A percentile compares a stretch with the other conserved stretches of the same genome.
Conservation (phyloP, 2,797 vertebrate species). For the Chrysocyon brachyurus region DNA sequence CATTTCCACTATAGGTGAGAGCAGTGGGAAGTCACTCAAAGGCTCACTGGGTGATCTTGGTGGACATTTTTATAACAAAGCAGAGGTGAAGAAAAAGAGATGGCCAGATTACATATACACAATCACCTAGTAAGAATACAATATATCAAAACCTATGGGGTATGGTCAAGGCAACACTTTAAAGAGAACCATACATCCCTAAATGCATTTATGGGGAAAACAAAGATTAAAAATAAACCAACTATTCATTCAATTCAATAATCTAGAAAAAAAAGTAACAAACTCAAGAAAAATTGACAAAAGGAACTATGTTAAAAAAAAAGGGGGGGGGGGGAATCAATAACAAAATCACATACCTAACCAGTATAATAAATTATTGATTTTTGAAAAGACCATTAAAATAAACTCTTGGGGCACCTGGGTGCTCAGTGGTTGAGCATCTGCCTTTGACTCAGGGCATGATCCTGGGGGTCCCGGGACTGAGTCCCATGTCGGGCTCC, state of each 20-base stretch:
- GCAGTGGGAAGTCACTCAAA: neutral
- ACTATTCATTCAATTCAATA: neutral
- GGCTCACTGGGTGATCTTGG: neutral
- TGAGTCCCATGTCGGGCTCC: too few relatives aligned
- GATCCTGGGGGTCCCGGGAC: too few relatives aligned
- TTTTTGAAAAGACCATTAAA: conserved; percentile 2
- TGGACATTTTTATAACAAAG: neutral
- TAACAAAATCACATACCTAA: neutral
- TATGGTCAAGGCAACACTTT: neutral
- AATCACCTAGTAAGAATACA: neutral
- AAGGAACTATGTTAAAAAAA: neutral
- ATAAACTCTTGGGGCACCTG: neutral
- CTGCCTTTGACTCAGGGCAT: too few relatives aligned
- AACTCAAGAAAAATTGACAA: neutral
- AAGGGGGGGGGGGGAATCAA: neutral
- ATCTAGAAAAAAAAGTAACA: neutral
- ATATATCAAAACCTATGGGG: neutral
- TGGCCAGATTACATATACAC: neutral
- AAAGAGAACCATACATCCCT: neutral
- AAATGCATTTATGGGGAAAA: neutral
- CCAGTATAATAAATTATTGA: neutral
- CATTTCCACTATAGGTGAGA: neutral
- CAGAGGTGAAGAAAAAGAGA: neutral
- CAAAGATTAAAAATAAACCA: neutral
- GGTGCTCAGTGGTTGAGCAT: too few relatives aligned